Evolutionary conservation across 2,888 invertebrate genomes (phyloP).

Genomic region (Caenorhabditis sulstoni): DNA sequence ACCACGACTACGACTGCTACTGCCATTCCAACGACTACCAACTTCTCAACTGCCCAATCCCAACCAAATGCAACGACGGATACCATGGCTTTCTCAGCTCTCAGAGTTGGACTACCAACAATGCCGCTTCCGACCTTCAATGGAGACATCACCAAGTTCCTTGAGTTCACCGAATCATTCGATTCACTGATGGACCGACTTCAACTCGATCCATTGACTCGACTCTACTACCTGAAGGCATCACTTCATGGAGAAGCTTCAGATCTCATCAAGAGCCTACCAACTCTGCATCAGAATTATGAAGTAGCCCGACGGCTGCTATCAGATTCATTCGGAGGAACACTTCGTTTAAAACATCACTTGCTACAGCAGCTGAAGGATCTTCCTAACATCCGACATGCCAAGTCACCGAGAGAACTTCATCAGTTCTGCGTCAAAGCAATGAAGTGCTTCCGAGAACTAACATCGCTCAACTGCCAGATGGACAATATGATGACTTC

Average conservation of each 20-base stretch:
- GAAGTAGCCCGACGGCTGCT: background rate
- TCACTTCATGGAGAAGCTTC: background rate
- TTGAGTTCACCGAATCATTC: slow-evolving; percentile 1
- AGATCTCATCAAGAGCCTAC: too few relatives aligned
- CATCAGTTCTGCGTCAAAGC: too few relatives aligned
- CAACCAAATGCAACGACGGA: too few relatives aligned
- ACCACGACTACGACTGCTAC: too few relatives aligned
- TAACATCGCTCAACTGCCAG: background rate
- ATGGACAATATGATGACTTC: slow-evolving; percentile 2
- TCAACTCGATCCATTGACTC: background rate
- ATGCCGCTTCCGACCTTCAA: background rate
- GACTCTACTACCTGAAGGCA: background rate
- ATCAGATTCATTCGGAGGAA: too few relatives aligned
- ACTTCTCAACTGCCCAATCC: too few relatives aligned
- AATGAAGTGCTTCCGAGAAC: too few relatives aligned
- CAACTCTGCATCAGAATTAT: background rate
- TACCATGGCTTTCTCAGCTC: too few relatives aligned
- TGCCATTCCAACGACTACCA: too few relatives aligned
- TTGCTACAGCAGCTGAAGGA: background rate
- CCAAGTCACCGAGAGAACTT: too few relatives aligned
- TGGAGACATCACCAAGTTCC: background rate
- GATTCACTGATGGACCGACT: background rate
- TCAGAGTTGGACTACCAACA: background rate
- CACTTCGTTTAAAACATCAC: background rate
- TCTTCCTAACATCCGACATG: too few relatives aligned